Conservation (phyloP, 2,888 invertebrate species). For the Polydrusus pterygomalis region DNA sequence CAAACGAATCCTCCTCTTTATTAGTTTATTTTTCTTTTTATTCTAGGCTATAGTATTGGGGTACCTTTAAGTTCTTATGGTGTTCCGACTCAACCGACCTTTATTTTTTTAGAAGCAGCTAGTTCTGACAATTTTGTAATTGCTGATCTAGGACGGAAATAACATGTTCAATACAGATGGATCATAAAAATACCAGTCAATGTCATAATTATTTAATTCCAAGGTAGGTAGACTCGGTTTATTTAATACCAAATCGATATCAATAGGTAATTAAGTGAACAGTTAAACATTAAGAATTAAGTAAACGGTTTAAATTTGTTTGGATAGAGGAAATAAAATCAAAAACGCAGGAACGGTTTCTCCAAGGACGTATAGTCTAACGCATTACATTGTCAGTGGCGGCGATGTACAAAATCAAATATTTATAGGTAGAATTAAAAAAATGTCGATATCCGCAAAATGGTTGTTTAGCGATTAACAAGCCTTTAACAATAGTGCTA, state of each 20-base stretch:
- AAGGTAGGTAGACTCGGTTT: not conserved
- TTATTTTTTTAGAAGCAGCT: too few relatives aligned
- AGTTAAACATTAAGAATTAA: slow-evolving; percentile 7
- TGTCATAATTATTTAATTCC: slow-evolving; percentile 17
- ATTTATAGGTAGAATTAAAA: too few relatives aligned
- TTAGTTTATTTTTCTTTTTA: too few relatives aligned
- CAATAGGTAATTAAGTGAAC: slow-evolving; percentile 7
- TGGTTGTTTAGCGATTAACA: too few relatives aligned
- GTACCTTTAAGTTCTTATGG: too few relatives aligned
- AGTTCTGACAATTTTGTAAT: too few relatives aligned
- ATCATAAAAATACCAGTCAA: slow-evolving; percentile 17
- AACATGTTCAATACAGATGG: not conserved
- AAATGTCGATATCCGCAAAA: too few relatives aligned
- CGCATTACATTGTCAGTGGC: not conserved
- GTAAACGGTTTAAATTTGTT: slow-evolving; percentile 21
- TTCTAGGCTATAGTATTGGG: too few relatives aligned
- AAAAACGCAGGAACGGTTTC: slow-evolving; percentile 3
- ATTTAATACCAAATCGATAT: not conserved
- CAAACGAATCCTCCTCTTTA: too few relatives aligned
- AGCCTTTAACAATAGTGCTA: too few relatives aligned
- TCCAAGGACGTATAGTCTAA: slow-evolving; percentile 15
- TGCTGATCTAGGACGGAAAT: not conserved
- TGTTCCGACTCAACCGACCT: too few relatives aligned
- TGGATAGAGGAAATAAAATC: slow-evolving; percentile 9
- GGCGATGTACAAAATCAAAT: not conserved